Evolutionary conservation across 92 coral and sea anemone genomes (phyloP).

Genomic region (Montipora capitata): DNA sequence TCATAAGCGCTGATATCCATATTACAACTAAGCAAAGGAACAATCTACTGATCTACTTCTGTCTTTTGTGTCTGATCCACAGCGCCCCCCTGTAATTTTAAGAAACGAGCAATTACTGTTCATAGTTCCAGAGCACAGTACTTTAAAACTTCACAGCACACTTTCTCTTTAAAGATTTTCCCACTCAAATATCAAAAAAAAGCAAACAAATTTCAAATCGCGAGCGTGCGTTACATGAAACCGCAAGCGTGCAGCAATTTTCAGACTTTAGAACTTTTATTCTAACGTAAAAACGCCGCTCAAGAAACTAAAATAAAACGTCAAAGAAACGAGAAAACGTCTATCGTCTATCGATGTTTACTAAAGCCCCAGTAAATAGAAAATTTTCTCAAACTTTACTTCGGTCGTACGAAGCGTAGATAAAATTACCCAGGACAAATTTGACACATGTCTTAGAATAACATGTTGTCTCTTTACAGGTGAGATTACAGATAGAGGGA

Average conservation of each 20-base stretch:
- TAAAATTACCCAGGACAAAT: too few species aligned
- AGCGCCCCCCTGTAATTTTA: too few species aligned
- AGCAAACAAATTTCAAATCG: neutral
- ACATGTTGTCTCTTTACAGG: too few species aligned
- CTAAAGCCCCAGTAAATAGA: too few species aligned
- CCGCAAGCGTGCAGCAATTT: neutral
- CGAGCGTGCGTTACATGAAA: neutral
- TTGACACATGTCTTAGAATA: too few species aligned
- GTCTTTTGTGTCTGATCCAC: neutral
- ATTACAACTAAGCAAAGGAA: neutral
- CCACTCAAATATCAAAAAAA: neutral
- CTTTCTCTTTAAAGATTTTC: neutral
- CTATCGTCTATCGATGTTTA: neutral
- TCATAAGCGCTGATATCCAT: neutral
- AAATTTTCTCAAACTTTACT: too few species aligned
- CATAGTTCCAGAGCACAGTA: too few species aligned
- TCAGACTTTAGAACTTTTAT: neutral
- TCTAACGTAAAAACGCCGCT: neutral
- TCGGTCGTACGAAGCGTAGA: too few species aligned
- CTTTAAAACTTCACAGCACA: too few species aligned
- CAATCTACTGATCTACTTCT: neutral
- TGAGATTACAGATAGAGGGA: neutral
- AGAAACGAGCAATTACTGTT: too few species aligned
- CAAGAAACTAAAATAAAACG: neutral
- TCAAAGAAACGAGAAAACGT: neutral